A percentile compares a stretch with the other conserved stretches of the same genome.
These are phyloP conservation scores for Eupristina koningsbergeri DNA, from an alignment of 1,140 invertebrate species.

Conservation along the genomic window DNA sequence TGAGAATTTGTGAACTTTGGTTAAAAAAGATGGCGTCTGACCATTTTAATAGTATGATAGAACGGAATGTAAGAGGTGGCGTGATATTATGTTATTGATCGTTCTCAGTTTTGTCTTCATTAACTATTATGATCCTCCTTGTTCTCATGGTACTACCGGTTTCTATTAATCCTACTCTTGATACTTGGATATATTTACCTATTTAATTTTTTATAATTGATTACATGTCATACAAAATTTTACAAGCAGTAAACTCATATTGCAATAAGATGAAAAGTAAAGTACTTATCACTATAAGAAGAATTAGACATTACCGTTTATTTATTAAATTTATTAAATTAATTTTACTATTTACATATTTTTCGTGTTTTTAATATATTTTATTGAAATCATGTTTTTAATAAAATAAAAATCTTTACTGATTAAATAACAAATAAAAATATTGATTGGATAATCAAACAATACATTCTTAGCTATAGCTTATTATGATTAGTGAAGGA, in stretches of 20 bases:
- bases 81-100: slow-evolving; percentile 71
- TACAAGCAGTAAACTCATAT: background rate
- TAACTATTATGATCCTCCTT: slow-evolving; percentile 63
- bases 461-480: no score
- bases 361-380: no score
- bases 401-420: no score
- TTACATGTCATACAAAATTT: background rate
- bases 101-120: slow-evolving; percentile 64
- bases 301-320: background rate
- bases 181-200: slow-evolving; percentile 8
- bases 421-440: no score
- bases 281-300: background rate
- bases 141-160: slow-evolving; percentile 66
- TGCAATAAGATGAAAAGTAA: background rate
- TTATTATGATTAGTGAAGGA: no score
- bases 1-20: slow-evolving; percentile 16
- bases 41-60: slow-evolving; percentile 64
- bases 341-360: no score
- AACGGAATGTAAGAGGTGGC: slow-evolving; percentile 61
- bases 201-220: background rate
- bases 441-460: no score
- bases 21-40: slow-evolving; percentile 47
- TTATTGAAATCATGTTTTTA: no score
- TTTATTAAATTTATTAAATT: no score
- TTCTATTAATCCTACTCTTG: slow-evolving; percentile 56